Base-by-base conservation (phyloP, 1,140 invertebrate genomes). In the Mamestra configurata region DNA sequence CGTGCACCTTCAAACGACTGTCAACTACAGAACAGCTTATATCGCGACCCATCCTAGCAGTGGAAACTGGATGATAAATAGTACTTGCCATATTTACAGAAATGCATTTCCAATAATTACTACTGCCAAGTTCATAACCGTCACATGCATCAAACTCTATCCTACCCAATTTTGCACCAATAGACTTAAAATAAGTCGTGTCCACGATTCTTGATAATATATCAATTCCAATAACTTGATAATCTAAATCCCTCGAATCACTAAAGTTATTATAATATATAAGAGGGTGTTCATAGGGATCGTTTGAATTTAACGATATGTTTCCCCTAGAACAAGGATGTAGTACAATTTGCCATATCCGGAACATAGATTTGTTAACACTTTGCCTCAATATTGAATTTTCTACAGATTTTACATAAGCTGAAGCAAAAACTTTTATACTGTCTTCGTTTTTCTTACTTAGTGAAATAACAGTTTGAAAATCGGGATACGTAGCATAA, bases 251-350 rank as follows among this genome's bases (percentile, higher is more conserved):
- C 43, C 97, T 96, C 0, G 96, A 95, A 81, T 97, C 96, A 7
- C 96, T 96, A 53, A 98, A 94, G 88, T 98, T 98, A 84, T 97
- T 97, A 0, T 98, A 96, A 88, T 97, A 96, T 75, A 99, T 97
- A 15, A 97, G 88, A 0, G 98, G 98, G 31, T 96, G 84, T 10
- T 94, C 92, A 18, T 92, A 37, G 8, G 88, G 93, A 82, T 95
- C 77, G 27, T 71, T 80, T 43, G 90, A 92, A 46, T 86, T 83
- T 55, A 95, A 77, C 5, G 86, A 78, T 43, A 95, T 79, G 18
- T 83, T 86, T 31, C 95, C 95, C 11, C 81, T 81, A 13, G 95
- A 95, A 86, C 92, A 90, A 64, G 95, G 95, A 61, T 93, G 93
- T 51, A 96, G 57, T 31, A 95, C 84, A 37, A 92, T 87, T 55